Evolutionary conservation across 2,113 vertebrate genomes (phyloP).

Genomic region (Lamprotornis superbus): DNA sequence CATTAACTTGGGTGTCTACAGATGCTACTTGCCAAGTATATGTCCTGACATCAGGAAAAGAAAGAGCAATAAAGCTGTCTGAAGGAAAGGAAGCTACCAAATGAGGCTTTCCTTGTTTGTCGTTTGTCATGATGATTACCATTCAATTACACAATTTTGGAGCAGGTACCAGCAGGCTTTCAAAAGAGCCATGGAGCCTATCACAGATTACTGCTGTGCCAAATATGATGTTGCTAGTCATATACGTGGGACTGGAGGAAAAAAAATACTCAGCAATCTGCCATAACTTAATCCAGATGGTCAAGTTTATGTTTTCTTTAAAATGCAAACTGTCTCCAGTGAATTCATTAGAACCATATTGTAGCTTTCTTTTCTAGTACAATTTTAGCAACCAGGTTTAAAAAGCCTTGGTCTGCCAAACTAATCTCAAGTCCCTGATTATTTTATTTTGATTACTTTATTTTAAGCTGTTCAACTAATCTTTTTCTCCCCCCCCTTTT

Average conservation of each 20-base stretch:
- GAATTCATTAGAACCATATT: slow-evolving; percentile 67
- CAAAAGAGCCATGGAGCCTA: not conserved
- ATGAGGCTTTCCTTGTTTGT: not conserved
- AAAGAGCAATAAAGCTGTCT: not conserved
- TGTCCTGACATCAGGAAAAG: not conserved
- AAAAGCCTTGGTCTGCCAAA: slow-evolving; percentile 26
- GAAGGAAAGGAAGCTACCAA: not conserved
- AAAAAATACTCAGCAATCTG: slow-evolving; percentile 57
- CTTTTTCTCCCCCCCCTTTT: not conserved
- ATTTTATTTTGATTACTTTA: slow-evolving; percentile 40
- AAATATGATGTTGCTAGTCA: slow-evolving; percentile 21
- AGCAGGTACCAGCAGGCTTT: slow-evolving; percentile 1
- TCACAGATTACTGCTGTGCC: slow-evolving; percentile 26
- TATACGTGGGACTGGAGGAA: slow-evolving; percentile 17
- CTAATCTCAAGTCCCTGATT: slow-evolving; percentile 35
- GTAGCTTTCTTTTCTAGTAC: slow-evolving; percentile 40
- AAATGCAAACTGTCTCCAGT: slow-evolving; percentile 59
- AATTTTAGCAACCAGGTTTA: slow-evolving; percentile 37
- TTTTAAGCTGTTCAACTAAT: not conserved
- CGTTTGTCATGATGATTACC: not conserved
- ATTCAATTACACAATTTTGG: not conserved
- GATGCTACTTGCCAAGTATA: not conserved
- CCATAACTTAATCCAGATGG: slow-evolving; percentile 63
- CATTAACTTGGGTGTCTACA: not conserved
- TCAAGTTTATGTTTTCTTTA: slow-evolving; percentile 68